These are phyloP conservation scores for Andricus curvator DNA, from an alignment of 2,888 invertebrate species.

Conservation along the genomic window DNA sequence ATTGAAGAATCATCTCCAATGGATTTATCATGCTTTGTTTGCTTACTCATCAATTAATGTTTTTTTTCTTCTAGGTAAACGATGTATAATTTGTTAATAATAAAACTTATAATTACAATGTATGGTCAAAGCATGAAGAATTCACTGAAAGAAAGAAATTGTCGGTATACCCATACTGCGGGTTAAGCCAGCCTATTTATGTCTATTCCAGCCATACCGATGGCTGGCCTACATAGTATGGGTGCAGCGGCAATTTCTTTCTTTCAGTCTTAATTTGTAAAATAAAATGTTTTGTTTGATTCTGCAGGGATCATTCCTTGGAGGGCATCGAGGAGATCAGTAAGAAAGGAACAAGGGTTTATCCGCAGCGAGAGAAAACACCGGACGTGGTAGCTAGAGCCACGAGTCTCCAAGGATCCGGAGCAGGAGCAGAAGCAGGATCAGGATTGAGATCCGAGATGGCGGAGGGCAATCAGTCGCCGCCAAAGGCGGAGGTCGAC, in stretches of 20 bases:
- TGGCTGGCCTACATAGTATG: too few relatives aligned
- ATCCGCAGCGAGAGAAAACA: conserved; percentile 67
- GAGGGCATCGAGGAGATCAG: conserved; percentile 54
- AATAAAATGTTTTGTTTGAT: background rate
- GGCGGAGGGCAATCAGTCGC: conserved; percentile 82
- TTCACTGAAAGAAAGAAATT: background rate
- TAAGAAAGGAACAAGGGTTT: conserved; percentile 70
- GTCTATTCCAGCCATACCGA: too few relatives aligned
- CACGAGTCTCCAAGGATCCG: conserved; percentile 61
- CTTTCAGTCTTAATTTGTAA: background rate
- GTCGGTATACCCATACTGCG: too few relatives aligned
- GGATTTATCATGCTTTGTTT: too few relatives aligned
- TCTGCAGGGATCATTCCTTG: conserved; percentile 49
- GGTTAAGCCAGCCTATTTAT: too few relatives aligned
- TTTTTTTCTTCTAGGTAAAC: too few relatives aligned
- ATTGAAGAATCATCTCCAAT: too few relatives aligned
- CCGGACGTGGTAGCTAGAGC: conserved; percentile 68
- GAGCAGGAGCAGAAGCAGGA: conserved; percentile 50
- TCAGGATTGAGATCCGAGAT: conserved; percentile 67
- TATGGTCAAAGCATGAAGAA: background rate
- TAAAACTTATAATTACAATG: background rate
- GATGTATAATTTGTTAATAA: too few relatives aligned
- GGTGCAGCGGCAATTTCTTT: too few relatives aligned
- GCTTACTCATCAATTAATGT: too few relatives aligned
- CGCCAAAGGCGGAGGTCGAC: conserved; percentile 95